A percentile compares a stretch with the other conserved stretches of the same genome.
Evolutionary conservation across 2,888 invertebrate species (phyloP).

Genomic region (Laothoe populi): DNA sequence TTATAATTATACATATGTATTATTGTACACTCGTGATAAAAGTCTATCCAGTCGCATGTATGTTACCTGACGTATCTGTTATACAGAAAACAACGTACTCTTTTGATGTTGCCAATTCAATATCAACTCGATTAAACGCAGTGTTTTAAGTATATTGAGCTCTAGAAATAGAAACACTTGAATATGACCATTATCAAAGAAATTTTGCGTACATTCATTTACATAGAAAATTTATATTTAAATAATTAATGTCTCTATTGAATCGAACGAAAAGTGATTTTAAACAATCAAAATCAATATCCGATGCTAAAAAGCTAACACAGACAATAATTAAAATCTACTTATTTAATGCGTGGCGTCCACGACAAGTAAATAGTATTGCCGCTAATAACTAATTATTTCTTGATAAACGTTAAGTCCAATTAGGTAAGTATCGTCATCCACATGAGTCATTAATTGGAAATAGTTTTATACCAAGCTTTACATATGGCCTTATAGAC

Average conservation of each 20-base stretch:
- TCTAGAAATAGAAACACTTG: neutral
- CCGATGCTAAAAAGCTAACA: neutral
- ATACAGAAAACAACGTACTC: neutral
- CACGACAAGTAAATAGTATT: constrained; percentile 22
- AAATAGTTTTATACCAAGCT: constrained; percentile 8
- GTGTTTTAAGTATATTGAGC: neutral
- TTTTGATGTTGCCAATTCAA: neutral
- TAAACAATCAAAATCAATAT: too few relatives aligned
- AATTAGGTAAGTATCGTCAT: constrained; percentile 26
- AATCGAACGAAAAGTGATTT: too few relatives aligned
- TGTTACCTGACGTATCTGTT: neutral
- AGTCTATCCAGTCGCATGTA: neutral
- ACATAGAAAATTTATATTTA: too few relatives aligned
- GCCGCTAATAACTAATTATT: constrained; percentile 35
- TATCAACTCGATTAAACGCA: neutral
- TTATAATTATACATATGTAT: constrained; percentile 18
- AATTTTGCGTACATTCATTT: neutral
- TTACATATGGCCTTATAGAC: neutral
- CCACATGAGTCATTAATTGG: constrained; percentile 22
- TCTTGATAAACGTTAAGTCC: constrained; percentile 33
- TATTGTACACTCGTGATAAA: constrained; percentile 8
- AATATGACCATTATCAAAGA: neutral
- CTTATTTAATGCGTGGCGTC: neutral
- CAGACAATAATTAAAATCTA: constrained; percentile 8
- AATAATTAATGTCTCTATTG: too few relatives aligned